Evolutionary conservation across 1,140 invertebrate species (phyloP).

Genomic region (Drosophila baimaii): DNA sequence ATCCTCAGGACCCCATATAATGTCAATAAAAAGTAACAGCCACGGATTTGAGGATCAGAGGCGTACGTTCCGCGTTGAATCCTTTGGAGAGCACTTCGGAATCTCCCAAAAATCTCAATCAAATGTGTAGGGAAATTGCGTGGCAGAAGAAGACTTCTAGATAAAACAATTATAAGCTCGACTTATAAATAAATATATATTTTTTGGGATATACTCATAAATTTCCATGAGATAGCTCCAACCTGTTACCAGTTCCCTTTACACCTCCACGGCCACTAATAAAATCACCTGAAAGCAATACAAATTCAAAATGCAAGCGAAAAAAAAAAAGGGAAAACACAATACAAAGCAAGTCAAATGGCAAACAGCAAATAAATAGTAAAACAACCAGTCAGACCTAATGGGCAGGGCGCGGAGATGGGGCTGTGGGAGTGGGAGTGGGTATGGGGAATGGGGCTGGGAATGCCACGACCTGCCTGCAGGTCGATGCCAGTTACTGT

Average conservation of each 20-base stretch:
- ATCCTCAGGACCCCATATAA: background rate
- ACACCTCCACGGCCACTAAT: conserved; percentile 5
- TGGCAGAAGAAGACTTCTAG: too few relatives aligned
- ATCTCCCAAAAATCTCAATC: background rate
- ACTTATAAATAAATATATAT: too few relatives aligned
- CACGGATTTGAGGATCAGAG: conserved; percentile 1
- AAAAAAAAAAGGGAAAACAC: conserved; percentile 11
- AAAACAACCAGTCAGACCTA: conserved; percentile 55
- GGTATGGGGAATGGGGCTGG: too few relatives aligned
- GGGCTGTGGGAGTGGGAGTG: background rate
- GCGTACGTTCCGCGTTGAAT: too few relatives aligned
- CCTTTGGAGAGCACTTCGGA: background rate
- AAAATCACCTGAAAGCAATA: conserved; percentile 24
- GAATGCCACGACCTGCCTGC: background rate
- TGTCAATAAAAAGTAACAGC: conserved; percentile 47
- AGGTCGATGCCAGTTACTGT: conserved; percentile 40
- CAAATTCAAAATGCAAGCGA: conserved; percentile 9
- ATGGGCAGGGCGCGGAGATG: background rate
- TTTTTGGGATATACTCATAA: too few relatives aligned
- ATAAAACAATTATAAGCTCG: too few relatives aligned
- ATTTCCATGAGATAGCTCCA: too few relatives aligned
- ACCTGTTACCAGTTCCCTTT: background rate
- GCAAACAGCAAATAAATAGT: conserved; percentile 51
- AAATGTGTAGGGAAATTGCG: too few relatives aligned
- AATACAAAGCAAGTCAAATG: conserved; percentile 42